Evolutionary conservation across 2,888 invertebrate genomes (phyloP).

Genomic region (Stenchaetothrips biformis): DNA sequence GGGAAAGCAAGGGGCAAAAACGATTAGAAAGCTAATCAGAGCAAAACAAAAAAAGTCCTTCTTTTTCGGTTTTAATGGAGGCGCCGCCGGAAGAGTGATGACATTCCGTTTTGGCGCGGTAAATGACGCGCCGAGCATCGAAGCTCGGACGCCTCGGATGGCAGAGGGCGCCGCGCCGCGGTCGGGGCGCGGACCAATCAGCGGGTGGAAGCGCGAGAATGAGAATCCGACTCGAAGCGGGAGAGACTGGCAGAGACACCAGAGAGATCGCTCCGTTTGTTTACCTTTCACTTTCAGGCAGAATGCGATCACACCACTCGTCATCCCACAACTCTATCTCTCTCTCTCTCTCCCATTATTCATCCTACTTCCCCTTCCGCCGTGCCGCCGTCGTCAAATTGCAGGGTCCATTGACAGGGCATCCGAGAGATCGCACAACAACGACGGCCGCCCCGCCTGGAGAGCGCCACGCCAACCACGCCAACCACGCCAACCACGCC

Average conservation of each 20-base stretch:
- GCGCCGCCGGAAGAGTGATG: no score
- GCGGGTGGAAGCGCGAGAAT: not conserved
- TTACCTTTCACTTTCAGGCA: slow-evolving; percentile 7
- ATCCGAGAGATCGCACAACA: not conserved
- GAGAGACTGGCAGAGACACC: not conserved
- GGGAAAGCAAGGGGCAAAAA: not conserved
- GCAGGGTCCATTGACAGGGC: not conserved
- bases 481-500: not conserved
- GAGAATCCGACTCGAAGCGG: not conserved
- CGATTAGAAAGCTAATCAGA: not conserved
- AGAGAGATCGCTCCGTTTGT: not conserved
- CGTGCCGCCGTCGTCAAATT: not conserved
- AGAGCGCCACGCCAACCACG: not conserved
- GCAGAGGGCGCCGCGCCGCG: not conserved
- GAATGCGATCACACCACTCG: slow-evolving; percentile 3
- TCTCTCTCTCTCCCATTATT: not conserved
- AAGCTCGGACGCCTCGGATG: not conserved
- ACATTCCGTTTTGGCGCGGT: no score
- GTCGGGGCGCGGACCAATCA: not conserved
- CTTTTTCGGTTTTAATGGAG: no score
- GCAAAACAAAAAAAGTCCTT: no score
- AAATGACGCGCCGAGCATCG: no score
- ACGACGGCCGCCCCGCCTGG: not conserved
- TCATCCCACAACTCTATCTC: not conserved
- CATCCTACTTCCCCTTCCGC: not conserved